Percentiles rank a stretch among this genome's conserved stretches.
These are phyloP conservation scores for Agrypnia vestita DNA, from an alignment of 1,140 invertebrate species.

Conservation along the genomic window DNA sequence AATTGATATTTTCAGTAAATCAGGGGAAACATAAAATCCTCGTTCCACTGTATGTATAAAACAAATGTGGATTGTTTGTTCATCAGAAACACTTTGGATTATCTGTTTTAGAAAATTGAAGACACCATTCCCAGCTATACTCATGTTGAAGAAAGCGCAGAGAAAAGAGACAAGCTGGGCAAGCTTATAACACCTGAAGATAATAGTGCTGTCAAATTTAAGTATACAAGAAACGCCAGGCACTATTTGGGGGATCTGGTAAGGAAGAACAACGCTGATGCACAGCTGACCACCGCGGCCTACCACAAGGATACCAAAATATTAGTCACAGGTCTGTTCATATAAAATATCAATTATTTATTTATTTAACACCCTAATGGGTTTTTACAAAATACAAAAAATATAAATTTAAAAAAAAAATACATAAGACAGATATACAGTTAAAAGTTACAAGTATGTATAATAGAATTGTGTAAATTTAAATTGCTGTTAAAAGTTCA, in stretches of 20 bases:
- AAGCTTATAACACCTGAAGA: conserved; percentile 59
- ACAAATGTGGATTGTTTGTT: too few relatives aligned
- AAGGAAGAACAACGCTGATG: conserved; percentile 75
- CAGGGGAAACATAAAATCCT: too few relatives aligned
- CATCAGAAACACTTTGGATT: too few relatives aligned
- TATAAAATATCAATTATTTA: too few relatives aligned
- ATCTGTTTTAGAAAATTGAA: conserved; percentile 57
- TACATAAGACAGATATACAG: too few relatives aligned
- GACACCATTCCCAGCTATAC: conserved; percentile 61
- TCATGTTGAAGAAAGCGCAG: conserved; percentile 50
- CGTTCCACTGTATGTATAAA: too few relatives aligned
- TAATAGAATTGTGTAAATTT: too few relatives aligned
- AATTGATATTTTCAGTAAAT: too few relatives aligned
- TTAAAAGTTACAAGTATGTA: too few relatives aligned
- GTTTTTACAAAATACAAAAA: not conserved
- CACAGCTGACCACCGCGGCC: conserved; percentile 82
- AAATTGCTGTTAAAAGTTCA: too few relatives aligned
- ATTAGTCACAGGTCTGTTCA: conserved; percentile 78
- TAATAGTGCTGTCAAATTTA: conserved; percentile 72
- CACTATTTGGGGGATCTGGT: conserved; percentile 84
- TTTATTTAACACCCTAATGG: too few relatives aligned
- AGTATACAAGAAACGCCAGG: conserved; percentile 79
- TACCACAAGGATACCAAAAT: conserved; percentile 87
- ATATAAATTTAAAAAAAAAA: too few relatives aligned
- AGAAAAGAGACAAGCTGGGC: conserved; percentile 58